A percentile compares a stretch with the other conserved stretches of the same genome.
Evolutionary conservation across 2,888 invertebrate genomes (phyloP).

Genomic region (Dexiosoma caninum): DNA sequence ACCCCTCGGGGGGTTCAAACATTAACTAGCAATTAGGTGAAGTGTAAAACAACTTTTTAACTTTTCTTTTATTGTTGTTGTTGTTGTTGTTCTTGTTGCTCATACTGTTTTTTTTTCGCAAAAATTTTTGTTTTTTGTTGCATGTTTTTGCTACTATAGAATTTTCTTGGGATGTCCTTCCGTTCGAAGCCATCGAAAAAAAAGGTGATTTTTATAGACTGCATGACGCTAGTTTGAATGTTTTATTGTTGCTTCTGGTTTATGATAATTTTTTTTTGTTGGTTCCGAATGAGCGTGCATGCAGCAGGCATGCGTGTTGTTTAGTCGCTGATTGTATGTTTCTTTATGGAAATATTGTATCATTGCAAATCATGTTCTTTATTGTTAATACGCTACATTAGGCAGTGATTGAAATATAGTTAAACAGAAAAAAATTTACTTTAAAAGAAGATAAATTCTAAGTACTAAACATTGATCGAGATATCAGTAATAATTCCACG

Average conservation of each 20-base stretch:
- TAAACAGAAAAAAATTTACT: too few species aligned
- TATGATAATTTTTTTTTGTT: neutral
- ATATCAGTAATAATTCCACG: too few species aligned
- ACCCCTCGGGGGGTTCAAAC: slow-evolving; percentile 73
- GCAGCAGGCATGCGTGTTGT: slow-evolving; percentile 57
- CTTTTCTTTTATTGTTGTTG: slow-evolving; percentile 26
- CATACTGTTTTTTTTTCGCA: too few species aligned
- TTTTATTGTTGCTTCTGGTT: neutral
- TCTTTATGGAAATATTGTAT: slow-evolving; percentile 58
- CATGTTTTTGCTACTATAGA: slow-evolving; percentile 42
- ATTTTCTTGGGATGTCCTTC: slow-evolving; percentile 57
- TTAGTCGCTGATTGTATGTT: slow-evolving; percentile 34
- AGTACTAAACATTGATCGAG: too few species aligned
- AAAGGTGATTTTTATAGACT: slow-evolving; percentile 47
- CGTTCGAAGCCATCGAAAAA: too few species aligned
- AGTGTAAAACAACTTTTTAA: slow-evolving; percentile 73
- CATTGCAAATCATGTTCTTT: slow-evolving; percentile 51
- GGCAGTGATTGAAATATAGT: too few species aligned
- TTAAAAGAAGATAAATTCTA: too few species aligned
- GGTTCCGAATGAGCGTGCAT: slow-evolving; percentile 18
- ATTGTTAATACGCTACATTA: slow-evolving; percentile 19
- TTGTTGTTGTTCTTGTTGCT: too few species aligned
- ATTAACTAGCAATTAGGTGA: slow-evolving; percentile 77
- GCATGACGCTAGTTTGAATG: slow-evolving; percentile 53
- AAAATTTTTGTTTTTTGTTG: slow-evolving; percentile 1